phyloP scores from a whole-genome alignment of 2,888 invertebrate genomes.

The Drosophila algonquin region DNA sequence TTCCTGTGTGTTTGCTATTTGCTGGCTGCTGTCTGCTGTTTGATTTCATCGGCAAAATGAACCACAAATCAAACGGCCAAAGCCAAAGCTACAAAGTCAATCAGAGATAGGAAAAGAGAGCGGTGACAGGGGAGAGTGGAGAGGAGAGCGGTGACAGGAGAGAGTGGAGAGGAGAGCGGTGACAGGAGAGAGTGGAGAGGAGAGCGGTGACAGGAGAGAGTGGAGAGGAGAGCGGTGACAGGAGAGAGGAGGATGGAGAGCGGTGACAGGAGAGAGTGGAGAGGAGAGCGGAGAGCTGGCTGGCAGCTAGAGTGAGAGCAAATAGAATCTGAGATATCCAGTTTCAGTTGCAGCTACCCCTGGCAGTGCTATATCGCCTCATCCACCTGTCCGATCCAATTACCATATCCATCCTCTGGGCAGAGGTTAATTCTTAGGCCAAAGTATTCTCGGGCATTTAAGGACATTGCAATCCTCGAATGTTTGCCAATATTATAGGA shows the following conservation, averaged over 20 bases:
- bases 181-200: too few relatives aligned
- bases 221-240: not conserved
- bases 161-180: too few relatives aligned
- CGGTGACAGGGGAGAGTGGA: not conserved
- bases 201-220: constrained; percentile 12
- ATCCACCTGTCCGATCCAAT: constrained; percentile 44
- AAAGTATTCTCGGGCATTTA: not conserved
- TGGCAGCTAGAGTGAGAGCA: constrained; percentile 6
- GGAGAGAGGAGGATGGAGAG: not conserved
- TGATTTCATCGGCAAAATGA: constrained; percentile 43
- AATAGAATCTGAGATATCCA: constrained; percentile 25
- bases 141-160: too few relatives aligned
- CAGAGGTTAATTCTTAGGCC: constrained; percentile 24
- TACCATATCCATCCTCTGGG: constrained; percentile 36
- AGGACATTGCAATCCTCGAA: constrained; percentile 21
- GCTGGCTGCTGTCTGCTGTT: constrained; percentile 23
- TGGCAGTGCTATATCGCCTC: constrained; percentile 4
- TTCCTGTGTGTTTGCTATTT: constrained; percentile 34
- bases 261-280: too few relatives aligned
- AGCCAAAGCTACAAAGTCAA: constrained; percentile 35
- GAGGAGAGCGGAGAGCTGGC: not conserved
- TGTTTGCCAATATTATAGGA: constrained; percentile 39
- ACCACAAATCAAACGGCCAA: constrained; percentile 48
- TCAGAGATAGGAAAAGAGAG: constrained; percentile 1
- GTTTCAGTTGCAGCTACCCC: constrained; percentile 2